These are phyloP conservation scores for Torymus auratus DNA, from an alignment of 2,888 invertebrate genomes.

Conservation along the genomic window DNA sequence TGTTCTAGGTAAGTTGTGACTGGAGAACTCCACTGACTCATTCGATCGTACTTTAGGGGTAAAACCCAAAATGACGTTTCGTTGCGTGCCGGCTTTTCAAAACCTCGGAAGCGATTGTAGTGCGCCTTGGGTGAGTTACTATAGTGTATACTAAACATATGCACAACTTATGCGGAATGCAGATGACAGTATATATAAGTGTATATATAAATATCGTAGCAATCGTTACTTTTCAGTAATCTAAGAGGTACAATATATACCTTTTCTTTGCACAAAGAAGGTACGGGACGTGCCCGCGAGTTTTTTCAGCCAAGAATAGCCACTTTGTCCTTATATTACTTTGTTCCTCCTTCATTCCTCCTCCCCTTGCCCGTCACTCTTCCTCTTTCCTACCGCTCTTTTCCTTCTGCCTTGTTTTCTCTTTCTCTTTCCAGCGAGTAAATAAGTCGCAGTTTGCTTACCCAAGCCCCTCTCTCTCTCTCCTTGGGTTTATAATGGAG, in stretches of 20 bases:
- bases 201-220: background rate
- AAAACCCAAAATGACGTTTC: conserved; percentile 81
- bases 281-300: conserved; percentile 5
- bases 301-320: conserved; percentile 1
- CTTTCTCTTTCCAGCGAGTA: conserved; percentile 64
- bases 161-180: too few species aligned
- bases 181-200: too few species aligned
- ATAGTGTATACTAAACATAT: too few species aligned
- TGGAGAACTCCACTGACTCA: conserved; percentile 71
- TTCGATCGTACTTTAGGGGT: conserved; percentile 53
- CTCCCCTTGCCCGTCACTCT: too few species aligned
- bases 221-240: background rate
- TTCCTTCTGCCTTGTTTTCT: conserved; percentile 58
- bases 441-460: conserved; percentile 74
- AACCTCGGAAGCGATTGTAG: conserved; percentile 81
- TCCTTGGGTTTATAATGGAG: conserved; percentile 74
- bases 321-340: conserved; percentile 62
- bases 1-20: conserved; percentile 84
- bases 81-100: conserved; percentile 84
- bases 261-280: background rate
- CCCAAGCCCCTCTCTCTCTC: conserved; percentile 60
- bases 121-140: conserved; percentile 83
- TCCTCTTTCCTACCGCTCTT: conserved; percentile 45
- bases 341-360: conserved; percentile 65
- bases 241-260: background rate